Evolutionary conservation across 2,888 invertebrate species (phyloP), one percentile per base, ranked within the genome.

Genomic region (Ecliptopera silaceata): DNA sequence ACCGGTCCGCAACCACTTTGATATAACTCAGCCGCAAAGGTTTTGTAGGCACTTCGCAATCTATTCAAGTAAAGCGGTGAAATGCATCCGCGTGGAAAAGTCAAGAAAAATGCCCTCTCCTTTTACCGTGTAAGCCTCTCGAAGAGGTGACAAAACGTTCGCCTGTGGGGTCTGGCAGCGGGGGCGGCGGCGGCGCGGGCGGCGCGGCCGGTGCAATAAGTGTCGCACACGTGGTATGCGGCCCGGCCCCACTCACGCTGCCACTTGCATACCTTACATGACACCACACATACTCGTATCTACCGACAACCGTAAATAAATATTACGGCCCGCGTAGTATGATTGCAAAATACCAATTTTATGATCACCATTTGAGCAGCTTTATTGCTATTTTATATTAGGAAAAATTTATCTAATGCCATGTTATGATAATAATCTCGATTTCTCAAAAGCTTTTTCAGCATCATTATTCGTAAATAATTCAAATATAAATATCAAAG

Each of bases 111-210:
- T 81, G 73, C 75, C 75, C 72, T 77, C 72, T 74, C 74, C 74
- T 79, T 80, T 76, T 79, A 76, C 73, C 66, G 66, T 69, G 75
- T 77, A 77, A 82, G 77, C 70, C 77, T 79, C 78, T 82, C 75
- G 77, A 81, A 82, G 73, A 80, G 77, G 80, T 83, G 82, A 81
- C 81, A 84, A 84, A 84, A 80, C 76, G 80, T 64, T 75, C 68
- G 70, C 71, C 70, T 72, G 72, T 70, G 68, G 70, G 65, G 63
- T 64, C 67, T 71, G 66, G 68, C 65, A 70, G 72, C 65, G 70
- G 72, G 8, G 26, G 8, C 8, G 3, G 22, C 65, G 70, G 71
- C 64, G 73, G n/a, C n/a, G n/a, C n/a, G n/a, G 70, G 72, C 65
- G 70, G 72, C 26, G 26, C 26, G 26, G 3, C 6, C 65, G 70